These are phyloP conservation scores for Mythimna lalbum DNA, from an alignment of 2,888 invertebrate species.

Conservation along the genomic window DNA sequence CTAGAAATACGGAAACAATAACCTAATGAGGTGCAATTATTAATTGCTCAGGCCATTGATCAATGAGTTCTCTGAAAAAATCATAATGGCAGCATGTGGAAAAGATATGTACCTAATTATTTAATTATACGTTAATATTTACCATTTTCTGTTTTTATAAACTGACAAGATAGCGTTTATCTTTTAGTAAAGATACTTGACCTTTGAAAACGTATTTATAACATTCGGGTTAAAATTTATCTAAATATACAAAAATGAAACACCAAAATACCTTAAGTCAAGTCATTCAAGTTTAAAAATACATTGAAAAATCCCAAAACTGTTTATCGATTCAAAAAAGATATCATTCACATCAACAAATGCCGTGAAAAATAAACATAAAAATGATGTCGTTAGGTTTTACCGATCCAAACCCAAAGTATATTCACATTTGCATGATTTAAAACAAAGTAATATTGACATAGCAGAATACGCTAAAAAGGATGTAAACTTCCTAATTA, in stretches of 20 bases:
- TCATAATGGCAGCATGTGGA: neutral
- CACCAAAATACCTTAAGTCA: neutral
- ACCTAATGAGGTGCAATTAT: conserved; percentile 14
- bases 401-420: conserved; percentile 12
- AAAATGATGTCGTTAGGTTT: conserved; percentile 14
- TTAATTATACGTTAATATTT: neutral
- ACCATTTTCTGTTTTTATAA: neutral
- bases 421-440: conserved; percentile 5
- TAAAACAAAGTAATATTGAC: conserved; percentile 13
- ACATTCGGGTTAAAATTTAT: neutral
- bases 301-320: neutral
- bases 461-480: conserved; percentile 14
- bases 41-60: conserved; percentile 6
- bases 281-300: neutral
- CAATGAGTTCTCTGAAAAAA: neutral
- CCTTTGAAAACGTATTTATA: neutral
- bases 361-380: neutral
- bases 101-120: neutral
- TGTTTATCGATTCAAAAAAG: conserved; percentile 5
- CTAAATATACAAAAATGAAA: neutral
- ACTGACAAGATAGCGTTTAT: conserved; percentile 19
- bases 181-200: neutral
- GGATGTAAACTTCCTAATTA: conserved; percentile 32
- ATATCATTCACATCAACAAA: neutral
- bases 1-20: conserved; percentile 18